A percentile compares a stretch with the other conserved stretches of the same genome.
These are phyloP conservation scores for Paraescarpia echinospica DNA, from an alignment of 1,140 invertebrate species.

Conservation along the genomic window DNA sequence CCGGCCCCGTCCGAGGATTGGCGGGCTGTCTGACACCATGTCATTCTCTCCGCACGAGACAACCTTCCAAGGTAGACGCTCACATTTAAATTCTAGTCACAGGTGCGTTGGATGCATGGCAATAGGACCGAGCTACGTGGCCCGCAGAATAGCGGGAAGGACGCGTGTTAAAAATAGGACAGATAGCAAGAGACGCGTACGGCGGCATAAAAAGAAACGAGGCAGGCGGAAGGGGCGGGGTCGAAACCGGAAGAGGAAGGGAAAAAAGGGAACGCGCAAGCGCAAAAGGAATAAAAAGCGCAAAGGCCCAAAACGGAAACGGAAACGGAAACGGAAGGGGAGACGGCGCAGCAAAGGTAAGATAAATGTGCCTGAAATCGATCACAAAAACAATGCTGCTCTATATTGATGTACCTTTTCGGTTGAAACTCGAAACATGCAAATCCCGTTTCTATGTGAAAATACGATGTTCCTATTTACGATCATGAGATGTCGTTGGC, in stretches of 20 bases:
- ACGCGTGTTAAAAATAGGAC: not conserved
- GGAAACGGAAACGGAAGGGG: not conserved
- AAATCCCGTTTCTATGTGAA: not conserved
- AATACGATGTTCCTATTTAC: not conserved
- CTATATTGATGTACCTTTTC: not conserved
- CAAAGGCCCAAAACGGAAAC: not conserved
- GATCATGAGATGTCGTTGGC: not conserved
- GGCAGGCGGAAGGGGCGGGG: conserved; percentile 11
- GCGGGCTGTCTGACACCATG: not conserved
- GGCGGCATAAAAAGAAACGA: not conserved
- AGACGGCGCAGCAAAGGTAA: not conserved
- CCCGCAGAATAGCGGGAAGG: not conserved
- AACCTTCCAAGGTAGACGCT: not conserved
- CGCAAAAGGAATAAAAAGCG: conserved; percentile 6
- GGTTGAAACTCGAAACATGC: not conserved
- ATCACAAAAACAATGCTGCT: not conserved
- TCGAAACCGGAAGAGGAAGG: not conserved
- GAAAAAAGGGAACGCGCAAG: not conserved
- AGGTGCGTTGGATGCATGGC: not conserved
- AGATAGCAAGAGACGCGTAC: conserved; percentile 5
- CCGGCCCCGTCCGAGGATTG: not conserved
- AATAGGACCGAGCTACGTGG: not conserved
- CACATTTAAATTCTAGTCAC: not conserved
- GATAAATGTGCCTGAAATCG: conserved; percentile 19
- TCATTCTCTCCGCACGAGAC: not conserved